Evolutionary conservation across 2,113 vertebrate species (phyloP), one percentile per base, ranked within the genome.

Genomic region (Oostethus manadensis): DNA sequence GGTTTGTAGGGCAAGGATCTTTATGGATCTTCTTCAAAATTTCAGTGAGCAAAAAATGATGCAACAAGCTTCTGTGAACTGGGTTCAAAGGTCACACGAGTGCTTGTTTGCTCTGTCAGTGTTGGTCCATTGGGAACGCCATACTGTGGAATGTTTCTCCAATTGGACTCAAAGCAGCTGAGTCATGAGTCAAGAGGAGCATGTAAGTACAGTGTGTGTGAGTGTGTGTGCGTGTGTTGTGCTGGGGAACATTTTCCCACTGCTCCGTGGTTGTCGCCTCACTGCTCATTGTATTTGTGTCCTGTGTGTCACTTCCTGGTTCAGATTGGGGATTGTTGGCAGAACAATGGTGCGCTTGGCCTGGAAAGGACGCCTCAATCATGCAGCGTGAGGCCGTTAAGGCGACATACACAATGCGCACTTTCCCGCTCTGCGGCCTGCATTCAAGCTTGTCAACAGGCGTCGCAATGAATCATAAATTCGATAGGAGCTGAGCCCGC

Each of bases 261-360:
- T 79, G 62, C 46, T 62, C 10, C 15, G 9, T 62, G 70, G 82
- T 79, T 83, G 84, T 77, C 80, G 56, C 68, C 70, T 7, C 42
- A 43, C 72, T 77, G 77, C 8, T 75, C 77, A 86, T 86, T 86
- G 84, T 85, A 67, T 79, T 77, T 71, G 70, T 68, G 78, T 84
- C 82, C 82, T 86, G 80, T 79, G 75, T 84, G n/a, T 82, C 69
- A 73, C 84, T 86, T 86, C 84, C 84, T 86, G 71, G 43, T 60
- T 64, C 64, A 74, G 84, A 82, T 83, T 82, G 82, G 60, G 81
- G 77, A 85, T 86, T 82, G 84, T 86, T 80, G 48, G 56, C n/a
- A 45, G 64, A 80, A 87, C 85, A 87, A 87, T 85, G 73, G 79
- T 29, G 60, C 45, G 71, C 68, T 84, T 77, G 44, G 56, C 82